Conservation (phyloP, 2,888 invertebrate genomes). For the Synergus laeviventris region DNA sequence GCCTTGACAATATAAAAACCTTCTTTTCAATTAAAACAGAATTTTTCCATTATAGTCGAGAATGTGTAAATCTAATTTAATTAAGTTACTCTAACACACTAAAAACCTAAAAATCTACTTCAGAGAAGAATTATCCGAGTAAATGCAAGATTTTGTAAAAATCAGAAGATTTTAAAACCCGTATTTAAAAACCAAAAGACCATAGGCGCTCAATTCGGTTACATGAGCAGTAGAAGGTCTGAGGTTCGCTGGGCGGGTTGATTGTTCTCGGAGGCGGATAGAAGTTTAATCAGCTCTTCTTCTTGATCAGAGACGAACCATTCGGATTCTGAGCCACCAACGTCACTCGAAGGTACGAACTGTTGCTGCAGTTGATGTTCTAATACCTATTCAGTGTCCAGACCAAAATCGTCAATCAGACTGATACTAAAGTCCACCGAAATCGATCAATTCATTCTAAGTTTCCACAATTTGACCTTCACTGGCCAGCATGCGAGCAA, state of each 20-base stretch:
- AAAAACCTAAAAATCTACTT: not conserved
- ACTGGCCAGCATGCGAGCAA: slow-evolving; percentile 51
- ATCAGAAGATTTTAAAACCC: not conserved
- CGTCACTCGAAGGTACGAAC: slow-evolving; percentile 67
- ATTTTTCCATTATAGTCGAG: not conserved
- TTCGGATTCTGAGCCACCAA: slow-evolving; percentile 84
- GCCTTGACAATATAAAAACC: no score
- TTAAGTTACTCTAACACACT: not conserved
- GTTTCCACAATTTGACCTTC: slow-evolving; percentile 47
- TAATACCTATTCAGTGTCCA: slow-evolving; percentile 70
- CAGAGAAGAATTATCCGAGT: not conserved
- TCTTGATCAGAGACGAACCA: slow-evolving; percentile 88
- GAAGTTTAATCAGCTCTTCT: slow-evolving; percentile 85
- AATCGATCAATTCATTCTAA: slow-evolving; percentile 40
- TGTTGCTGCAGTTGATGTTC: slow-evolving; percentile 72
- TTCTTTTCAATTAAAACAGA: not conserved
- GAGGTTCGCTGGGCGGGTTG: slow-evolving; percentile 69
- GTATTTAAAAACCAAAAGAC: not conserved
- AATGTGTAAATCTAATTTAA: not conserved
- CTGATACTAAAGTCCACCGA: slow-evolving; percentile 70
- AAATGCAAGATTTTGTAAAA: not conserved
- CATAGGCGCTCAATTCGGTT: slow-evolving; percentile 43
- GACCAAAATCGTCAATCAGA: slow-evolving; percentile 71
- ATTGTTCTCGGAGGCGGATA: slow-evolving; percentile 78
- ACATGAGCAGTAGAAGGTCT: slow-evolving; percentile 70